Conservation (phyloP, 2,888 invertebrate species). For the Zootermopsis nevadensis region DNA sequence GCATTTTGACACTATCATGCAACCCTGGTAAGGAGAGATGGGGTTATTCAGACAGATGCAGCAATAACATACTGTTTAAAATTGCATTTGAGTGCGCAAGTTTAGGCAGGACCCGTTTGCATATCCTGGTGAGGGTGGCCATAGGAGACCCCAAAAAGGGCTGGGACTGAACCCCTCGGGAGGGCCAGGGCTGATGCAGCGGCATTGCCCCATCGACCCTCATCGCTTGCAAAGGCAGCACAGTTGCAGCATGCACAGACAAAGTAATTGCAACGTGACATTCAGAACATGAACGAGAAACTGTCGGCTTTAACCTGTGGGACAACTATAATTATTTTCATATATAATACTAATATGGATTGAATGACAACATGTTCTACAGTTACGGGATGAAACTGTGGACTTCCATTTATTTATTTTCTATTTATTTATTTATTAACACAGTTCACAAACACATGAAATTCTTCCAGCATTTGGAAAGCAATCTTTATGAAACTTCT, state of each 20-base stretch:
- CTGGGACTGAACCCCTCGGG: slow-evolving; percentile 1
- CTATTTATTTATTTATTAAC: too few species aligned
- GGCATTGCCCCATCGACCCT: slow-evolving; percentile 46
- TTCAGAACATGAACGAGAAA: slow-evolving; percentile 8
- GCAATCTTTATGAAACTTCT: too few species aligned
- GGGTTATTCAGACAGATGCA: slow-evolving; percentile 33
- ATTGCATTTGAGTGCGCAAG: slow-evolving; percentile 21
- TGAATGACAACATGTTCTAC: too few species aligned
- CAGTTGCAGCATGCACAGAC: slow-evolving; percentile 50
- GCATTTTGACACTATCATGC: not conserved
- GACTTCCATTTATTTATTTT: too few species aligned
- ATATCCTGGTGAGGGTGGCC: slow-evolving; percentile 31
- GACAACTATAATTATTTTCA: not conserved
- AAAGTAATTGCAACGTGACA: slow-evolving; percentile 42
- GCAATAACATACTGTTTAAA: slow-evolving; percentile 30
- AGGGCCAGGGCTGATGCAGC: slow-evolving; percentile 28
- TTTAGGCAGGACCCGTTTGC: slow-evolving; percentile 41
- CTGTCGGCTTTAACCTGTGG: not conserved
- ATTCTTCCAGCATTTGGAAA: too few species aligned
- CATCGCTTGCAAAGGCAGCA: slow-evolving; percentile 51
- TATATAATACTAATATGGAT: too few species aligned
- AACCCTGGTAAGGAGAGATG: slow-evolving; percentile 10
- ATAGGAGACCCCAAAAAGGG: not conserved
- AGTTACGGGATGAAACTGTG: too few species aligned
- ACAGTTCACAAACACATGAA: too few species aligned